These are phyloP conservation scores for Oreohelix idahoensis DNA, from an alignment of 1,140 invertebrate species.

Conservation along the genomic window DNA sequence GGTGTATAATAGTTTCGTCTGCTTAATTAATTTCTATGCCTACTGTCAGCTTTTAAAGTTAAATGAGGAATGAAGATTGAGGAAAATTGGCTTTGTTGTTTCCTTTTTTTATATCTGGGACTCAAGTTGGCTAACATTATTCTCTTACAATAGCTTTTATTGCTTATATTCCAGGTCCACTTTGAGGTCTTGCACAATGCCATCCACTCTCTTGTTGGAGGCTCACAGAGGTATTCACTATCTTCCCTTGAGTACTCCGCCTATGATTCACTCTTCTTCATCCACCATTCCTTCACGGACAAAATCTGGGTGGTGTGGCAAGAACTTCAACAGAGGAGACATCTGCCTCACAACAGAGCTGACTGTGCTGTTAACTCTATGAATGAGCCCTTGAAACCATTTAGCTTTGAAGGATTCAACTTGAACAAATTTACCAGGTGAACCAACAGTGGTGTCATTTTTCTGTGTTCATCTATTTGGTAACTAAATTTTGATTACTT, in stretches of 20 bases:
- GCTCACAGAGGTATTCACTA: conserved; percentile 40
- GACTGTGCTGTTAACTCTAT: conserved; percentile 44
- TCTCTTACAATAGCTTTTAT: too few species aligned
- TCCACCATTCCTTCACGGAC: conserved; percentile 44
- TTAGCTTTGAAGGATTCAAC: conserved; percentile 38
- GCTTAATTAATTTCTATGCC: too few species aligned
- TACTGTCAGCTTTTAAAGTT: too few species aligned
- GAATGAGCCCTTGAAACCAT: conserved; percentile 40
- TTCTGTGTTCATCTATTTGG: too few species aligned
- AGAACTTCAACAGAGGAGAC: conserved; percentile 44
- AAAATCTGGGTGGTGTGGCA: conserved; percentile 52
- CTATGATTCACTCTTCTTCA: conserved; percentile 47
- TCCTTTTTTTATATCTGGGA: too few species aligned
- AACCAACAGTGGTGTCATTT: too few species aligned
- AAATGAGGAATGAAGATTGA: conserved; percentile 15
- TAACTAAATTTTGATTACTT: too few species aligned
- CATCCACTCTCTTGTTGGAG: conserved; percentile 49
- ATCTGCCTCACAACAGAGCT: conserved; percentile 40
- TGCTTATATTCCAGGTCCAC: conserved; percentile 45
- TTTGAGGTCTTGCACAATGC: conserved; percentile 51
- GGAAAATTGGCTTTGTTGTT: conserved; percentile 2
- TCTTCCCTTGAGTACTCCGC: conserved; percentile 45
- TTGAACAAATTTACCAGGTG: conserved; percentile 13
- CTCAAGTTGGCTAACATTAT: too few species aligned
- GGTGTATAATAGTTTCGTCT: too few species aligned